Conservation (phyloP, 2,888 invertebrate genomes). For the Hypomecis atomaria region DNA sequence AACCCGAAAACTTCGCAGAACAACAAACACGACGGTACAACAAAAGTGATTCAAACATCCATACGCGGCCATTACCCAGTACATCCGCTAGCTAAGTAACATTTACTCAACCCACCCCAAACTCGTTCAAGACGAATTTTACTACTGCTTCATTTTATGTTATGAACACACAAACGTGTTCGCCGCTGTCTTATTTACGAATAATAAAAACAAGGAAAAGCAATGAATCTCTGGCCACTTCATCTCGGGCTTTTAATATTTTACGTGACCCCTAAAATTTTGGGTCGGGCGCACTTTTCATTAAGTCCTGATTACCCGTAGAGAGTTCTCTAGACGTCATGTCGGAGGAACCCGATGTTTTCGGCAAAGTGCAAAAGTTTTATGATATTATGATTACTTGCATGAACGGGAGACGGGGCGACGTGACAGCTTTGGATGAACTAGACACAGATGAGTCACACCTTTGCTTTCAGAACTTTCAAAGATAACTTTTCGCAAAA, state of each 20-base stretch:
- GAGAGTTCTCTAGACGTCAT: conserved; percentile 71
- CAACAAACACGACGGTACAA: conserved; percentile 27
- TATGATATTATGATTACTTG: conserved; percentile 82
- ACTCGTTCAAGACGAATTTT: conserved; percentile 68
- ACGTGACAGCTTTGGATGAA: conserved; percentile 45
- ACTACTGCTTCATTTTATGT: conserved; percentile 77
- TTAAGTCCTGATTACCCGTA: conserved; percentile 81
- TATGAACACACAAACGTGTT: conserved; percentile 65
- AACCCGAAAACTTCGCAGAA: conserved; percentile 24
- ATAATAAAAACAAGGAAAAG: conserved; percentile 84
- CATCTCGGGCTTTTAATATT: conserved; percentile 83
- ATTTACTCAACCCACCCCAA: conserved; percentile 63
- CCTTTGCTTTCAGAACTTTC: not conserved
- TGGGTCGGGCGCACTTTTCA: conserved; percentile 77
- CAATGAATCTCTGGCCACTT: conserved; percentile 83
- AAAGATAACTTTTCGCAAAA: too few species aligned
- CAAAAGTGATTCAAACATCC: conserved; percentile 49
- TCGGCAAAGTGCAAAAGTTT: conserved; percentile 82
- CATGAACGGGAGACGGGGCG: conserved; percentile 71
- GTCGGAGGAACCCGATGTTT: conserved; percentile 67
- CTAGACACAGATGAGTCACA: conserved; percentile 46
- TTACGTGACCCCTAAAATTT: conserved; percentile 84
- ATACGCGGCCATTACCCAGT: conserved; percentile 54
- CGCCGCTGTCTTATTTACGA: conserved; percentile 76
- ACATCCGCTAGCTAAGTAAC: conserved; percentile 62